Conservation (phyloP, 2,113 vertebrate species). For the Eonycteris spelaea region DNA sequence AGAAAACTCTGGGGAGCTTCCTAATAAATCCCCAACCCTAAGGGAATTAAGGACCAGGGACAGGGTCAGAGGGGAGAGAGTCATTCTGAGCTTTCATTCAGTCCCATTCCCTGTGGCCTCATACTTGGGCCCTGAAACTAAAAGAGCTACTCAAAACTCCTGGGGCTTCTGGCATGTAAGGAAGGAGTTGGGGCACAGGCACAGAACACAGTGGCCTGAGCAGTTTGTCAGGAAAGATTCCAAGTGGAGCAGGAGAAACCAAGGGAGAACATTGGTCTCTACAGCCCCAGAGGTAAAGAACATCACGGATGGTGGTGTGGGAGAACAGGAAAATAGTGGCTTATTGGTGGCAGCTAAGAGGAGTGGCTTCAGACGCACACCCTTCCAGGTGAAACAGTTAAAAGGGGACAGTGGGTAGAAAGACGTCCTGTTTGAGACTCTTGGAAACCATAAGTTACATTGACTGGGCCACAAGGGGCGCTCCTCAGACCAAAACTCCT, state of each 20-base stretch:
- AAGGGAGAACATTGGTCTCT: accelerated
- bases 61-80: not conserved
- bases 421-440: not conserved
- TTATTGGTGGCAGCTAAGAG: not conserved
- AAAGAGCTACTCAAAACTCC: not conserved
- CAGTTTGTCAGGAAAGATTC: not conserved
- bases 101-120: not conserved
- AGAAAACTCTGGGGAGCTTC: not conserved
- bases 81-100: not conserved
- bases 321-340: not conserved
- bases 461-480: not conserved
- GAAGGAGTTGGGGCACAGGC: not conserved
- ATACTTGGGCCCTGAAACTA: not conserved
- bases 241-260: accelerated
- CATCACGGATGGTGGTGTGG: accelerated
- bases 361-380: not conserved
- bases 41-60: not conserved
- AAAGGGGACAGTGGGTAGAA: not conserved
- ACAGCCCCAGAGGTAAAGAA: not conserved
- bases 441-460: not conserved
- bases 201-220: too few species aligned
- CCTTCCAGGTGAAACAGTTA: not conserved
- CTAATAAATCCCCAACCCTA: not conserved
- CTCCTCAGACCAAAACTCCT: not conserved
- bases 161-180: not conserved